Conservation (phyloP, 2,113 vertebrate species). For the Eolophus roseicapilla region DNA sequence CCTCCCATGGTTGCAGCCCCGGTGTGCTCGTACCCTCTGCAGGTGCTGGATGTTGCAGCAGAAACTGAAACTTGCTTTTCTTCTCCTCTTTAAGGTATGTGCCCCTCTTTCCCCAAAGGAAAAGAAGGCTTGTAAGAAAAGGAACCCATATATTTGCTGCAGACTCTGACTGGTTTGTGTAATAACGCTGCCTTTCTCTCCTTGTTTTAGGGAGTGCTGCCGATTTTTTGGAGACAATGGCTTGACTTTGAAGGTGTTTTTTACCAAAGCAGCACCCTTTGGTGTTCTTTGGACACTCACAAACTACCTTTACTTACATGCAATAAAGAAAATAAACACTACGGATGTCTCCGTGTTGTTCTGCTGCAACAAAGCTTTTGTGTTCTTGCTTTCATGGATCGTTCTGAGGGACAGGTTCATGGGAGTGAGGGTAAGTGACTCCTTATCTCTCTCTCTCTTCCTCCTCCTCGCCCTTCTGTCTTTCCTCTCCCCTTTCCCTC, state of each 20-base stretch:
- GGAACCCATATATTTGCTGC: neutral
- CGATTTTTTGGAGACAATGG: conserved; percentile 94
- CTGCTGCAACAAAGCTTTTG: conserved; percentile 99
- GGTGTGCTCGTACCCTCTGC: rapidly evolving
- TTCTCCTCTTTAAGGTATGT: neutral
- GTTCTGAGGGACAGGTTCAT: conserved; percentile 98
- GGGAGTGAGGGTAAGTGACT: conserved; percentile 94
- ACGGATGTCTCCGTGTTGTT: conserved; percentile 94
- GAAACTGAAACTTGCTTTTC: neutral
- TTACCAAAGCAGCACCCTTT: conserved; percentile 93
- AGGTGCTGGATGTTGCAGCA: neutral
- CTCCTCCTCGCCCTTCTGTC: neutral
- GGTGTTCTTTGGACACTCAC: conserved; percentile 95
- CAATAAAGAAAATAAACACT: conserved; percentile 97
- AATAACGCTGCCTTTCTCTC: conserved; percentile 70
- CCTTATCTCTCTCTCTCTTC: conserved; percentile 53
- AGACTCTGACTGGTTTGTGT: neutral
- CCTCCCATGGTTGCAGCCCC: neutral
- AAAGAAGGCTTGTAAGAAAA: neutral
- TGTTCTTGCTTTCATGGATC: conserved; percentile 98
- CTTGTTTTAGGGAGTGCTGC: conserved; percentile 89
- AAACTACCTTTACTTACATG: conserved; percentile 98
- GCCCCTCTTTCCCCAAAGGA: neutral
- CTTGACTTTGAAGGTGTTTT: conserved; percentile 93
- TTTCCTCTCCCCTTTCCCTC: neutral